These are phyloP conservation scores for Drosophila truncata DNA, from an alignment of 1,140 invertebrate species.

Conservation along the genomic window DNA sequence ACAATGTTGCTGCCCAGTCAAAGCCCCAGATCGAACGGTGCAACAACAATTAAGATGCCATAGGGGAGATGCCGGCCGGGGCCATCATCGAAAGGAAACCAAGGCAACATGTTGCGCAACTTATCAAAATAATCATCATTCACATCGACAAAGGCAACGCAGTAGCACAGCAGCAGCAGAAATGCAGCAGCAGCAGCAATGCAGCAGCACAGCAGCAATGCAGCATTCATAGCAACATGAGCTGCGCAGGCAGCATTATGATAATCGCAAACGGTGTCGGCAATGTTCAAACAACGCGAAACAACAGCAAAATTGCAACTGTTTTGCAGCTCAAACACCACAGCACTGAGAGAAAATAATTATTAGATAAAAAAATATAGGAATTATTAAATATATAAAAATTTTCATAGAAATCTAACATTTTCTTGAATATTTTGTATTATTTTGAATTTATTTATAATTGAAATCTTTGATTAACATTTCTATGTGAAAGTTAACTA, in stretches of 20 bases:
- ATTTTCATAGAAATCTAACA: too few species aligned
- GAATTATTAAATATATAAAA: too few species aligned
- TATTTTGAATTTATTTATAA: too few species aligned
- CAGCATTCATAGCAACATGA: conserved; percentile 24
- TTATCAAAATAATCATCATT: conserved; percentile 83
- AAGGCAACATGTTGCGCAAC: conserved; percentile 77
- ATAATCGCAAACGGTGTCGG: conserved; percentile 76
- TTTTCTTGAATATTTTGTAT: too few species aligned
- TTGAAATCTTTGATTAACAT: too few species aligned
- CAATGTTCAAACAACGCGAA: conserved; percentile 70
- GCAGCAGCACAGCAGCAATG: conserved; percentile 26
- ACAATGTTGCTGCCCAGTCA: conserved; percentile 63
- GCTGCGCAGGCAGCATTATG: conserved; percentile 77
- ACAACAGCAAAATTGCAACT: conserved; percentile 73
- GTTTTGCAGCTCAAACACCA: conserved; percentile 63
- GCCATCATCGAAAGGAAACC: conserved; percentile 34
- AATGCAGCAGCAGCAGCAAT: conserved; percentile 1
- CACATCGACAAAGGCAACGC: conserved; percentile 63
- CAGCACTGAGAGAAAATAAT: conserved; percentile 13
- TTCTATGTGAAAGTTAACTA: too few species aligned
- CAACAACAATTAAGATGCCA: conserved; percentile 70
- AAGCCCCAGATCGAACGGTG: background rate
- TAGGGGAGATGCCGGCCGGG: conserved; percentile 7
- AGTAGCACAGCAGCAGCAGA: background rate
- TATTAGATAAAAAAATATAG: background rate